Percentiles rank a stretch among this genome's conserved stretches.
Evolutionary conservation across 2,888 invertebrate species (phyloP).

Genomic region (Nemurella pictetii): DNA sequence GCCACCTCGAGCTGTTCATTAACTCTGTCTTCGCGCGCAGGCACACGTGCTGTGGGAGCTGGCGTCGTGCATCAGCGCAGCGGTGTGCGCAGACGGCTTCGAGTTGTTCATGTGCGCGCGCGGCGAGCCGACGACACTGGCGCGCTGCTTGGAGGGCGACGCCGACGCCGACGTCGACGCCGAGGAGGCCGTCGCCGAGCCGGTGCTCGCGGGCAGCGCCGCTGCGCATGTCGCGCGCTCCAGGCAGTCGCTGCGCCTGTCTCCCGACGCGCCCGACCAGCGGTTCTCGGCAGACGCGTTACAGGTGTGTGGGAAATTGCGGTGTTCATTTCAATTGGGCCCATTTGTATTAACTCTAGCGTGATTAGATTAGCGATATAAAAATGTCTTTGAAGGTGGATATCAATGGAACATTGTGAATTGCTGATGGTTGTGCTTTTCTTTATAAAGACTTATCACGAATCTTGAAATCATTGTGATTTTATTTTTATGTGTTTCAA

Average conservation of each 20-base stretch:
- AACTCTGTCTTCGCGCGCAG: constrained; percentile 63
- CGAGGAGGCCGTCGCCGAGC: constrained; percentile 49
- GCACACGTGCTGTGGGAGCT: constrained; percentile 68
- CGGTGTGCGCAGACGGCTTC: constrained; percentile 68
- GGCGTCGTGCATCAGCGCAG: constrained; percentile 64
- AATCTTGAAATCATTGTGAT: too few relatives aligned
- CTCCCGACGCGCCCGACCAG: constrained; percentile 53
- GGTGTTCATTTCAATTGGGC: too few relatives aligned
- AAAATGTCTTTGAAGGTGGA: too few relatives aligned
- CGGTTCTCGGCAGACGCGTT: constrained; percentile 56
- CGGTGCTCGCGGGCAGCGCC: constrained; percentile 43
- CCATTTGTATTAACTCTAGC: too few relatives aligned
- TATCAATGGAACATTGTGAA: too few relatives aligned
- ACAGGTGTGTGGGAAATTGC: constrained; percentile 19
- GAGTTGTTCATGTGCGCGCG: constrained; percentile 62
- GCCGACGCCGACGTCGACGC: constrained; percentile 38
- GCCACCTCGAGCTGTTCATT: too few relatives aligned
- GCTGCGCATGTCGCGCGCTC: constrained; percentile 54
- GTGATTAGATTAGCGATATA: too few relatives aligned
- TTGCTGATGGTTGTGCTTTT: too few relatives aligned
- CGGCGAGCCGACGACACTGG: constrained; percentile 51
- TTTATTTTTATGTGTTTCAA: too few relatives aligned
- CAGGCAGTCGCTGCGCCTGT: constrained; percentile 55
- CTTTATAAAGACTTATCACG: too few relatives aligned
- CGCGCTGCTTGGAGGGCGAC: constrained; percentile 51